Percentiles rank a stretch among this genome's conserved stretches.
Evolutionary conservation across 2,113 vertebrate genomes (phyloP).

Genomic region (Corydoras sp.): DNA sequence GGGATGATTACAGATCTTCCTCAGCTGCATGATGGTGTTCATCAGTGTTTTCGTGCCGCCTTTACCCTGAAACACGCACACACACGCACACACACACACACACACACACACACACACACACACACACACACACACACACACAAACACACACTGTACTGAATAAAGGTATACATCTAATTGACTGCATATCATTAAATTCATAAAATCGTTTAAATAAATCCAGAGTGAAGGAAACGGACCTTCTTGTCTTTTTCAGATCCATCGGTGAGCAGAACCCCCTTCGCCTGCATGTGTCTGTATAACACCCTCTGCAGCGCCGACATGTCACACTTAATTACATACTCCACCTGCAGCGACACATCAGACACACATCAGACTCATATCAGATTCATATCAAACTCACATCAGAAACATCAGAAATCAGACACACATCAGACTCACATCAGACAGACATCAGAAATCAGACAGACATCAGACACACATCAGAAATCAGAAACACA

Average conservation of each 20-base stretch:
- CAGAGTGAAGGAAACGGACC: constrained; percentile 54
- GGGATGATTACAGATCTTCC: constrained; percentile 95
- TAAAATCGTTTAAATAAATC: too few relatives aligned
- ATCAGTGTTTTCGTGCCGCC: constrained; percentile 87
- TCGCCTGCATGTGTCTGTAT: constrained; percentile 97
- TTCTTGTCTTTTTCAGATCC: constrained; percentile 97
- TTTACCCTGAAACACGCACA: constrained; percentile 28
- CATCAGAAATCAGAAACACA: too few relatives aligned
- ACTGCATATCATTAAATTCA: too few relatives aligned
- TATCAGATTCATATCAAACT: too few relatives aligned
- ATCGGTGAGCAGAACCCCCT: constrained; percentile 88
- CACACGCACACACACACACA: constrained; percentile 49
- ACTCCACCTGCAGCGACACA: constrained; percentile 76
- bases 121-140: constrained; percentile 43
- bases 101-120: constrained; percentile 43
- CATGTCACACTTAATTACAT: constrained; percentile 97
- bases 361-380: neutral
- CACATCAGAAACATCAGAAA: too few relatives aligned
- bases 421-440: too few relatives aligned
- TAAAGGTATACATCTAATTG: neutral
- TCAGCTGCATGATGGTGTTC: constrained; percentile 98
- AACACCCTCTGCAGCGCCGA: constrained; percentile 88
- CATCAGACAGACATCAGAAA: too few relatives aligned
- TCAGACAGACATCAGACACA: too few relatives aligned
- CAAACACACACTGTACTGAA: constrained; percentile 45